Evolutionary conservation across 2,113 vertebrate species (phyloP).

Genomic region (Eublepharis macularius): DNA sequence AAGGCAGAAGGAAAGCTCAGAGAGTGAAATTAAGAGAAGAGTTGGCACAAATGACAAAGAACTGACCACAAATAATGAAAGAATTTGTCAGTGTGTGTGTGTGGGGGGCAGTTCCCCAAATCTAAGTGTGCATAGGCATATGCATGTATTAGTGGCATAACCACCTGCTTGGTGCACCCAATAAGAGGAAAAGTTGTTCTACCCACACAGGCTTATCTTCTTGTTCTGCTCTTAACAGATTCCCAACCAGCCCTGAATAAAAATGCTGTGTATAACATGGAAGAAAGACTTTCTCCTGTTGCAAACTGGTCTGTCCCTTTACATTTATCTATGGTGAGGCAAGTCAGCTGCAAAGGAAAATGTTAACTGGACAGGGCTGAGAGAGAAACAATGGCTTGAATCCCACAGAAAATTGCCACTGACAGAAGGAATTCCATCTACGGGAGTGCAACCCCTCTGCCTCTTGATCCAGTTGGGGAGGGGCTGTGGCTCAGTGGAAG

Average conservation of each 20-base stretch:
- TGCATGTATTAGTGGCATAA: background rate
- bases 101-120: too few relatives aligned
- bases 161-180: background rate
- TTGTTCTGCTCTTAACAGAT: background rate
- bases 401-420: too few relatives aligned
- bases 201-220: background rate
- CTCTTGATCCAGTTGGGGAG: too few relatives aligned
- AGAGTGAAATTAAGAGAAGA: too few relatives aligned
- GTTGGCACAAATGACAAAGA: too few relatives aligned
- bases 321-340: background rate
- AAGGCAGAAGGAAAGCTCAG: too few relatives aligned
- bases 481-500: too few relatives aligned
- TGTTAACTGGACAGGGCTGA: background rate
- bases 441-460: too few relatives aligned
- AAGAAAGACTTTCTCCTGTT: background rate
- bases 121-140: too few relatives aligned
- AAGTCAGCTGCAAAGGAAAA: background rate
- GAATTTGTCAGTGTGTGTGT: too few relatives aligned
- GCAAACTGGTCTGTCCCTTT: background rate
- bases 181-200: background rate
- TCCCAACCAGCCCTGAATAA: background rate
- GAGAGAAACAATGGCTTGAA: background rate
- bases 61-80: too few relatives aligned
- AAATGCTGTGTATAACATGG: background rate
- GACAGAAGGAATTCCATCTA: too few relatives aligned